Base-by-base conservation (phyloP, 35 echinoderm and acorn worm genomes). In the Anneissia japonica region DNA sequence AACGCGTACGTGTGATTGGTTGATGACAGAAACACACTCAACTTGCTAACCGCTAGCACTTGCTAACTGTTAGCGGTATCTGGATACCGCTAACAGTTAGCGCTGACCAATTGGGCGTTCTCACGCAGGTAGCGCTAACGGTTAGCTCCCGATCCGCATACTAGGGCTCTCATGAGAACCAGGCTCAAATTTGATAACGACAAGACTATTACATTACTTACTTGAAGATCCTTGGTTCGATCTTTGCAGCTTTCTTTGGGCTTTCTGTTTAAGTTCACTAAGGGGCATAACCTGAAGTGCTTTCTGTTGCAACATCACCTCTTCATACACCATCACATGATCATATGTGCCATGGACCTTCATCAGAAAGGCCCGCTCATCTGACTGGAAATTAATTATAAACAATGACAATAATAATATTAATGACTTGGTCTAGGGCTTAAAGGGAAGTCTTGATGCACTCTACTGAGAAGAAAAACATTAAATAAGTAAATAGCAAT, bases 291-390 rank as follows among this genome's bases (percentile, higher is more conserved):
- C 77, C 38, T 85, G 51, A 39, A 86, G 82, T 9, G 96, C 96
- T 56, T 99, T 94, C 83, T 99, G 96, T 77, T 99, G 96, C 0
- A 99, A 86, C 10, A 64, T 32, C 0, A 75, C 73, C 12, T 99
- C 96, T 76, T 99, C 96, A 76, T 99, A 99, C 0, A 91, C 39
- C 23, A 93, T 72, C 36, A 99, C 91, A 87, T 94, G 91, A 74
- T 93, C 89, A 39, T 89, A 73, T 35, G 88, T 91, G 56, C 81
- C 89, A 7, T 38, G 72, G 26, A 99, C 14, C 79, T 86, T 93
- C 83, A 86, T 87, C 77, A 85, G 80, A 56, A 99, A 99, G 13
- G 32, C 80, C 28, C 79, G 46, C 38, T 97, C 95, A 28, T 75
- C 82, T 36, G 88, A 81, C 95, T 97, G 75, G 17, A 81, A 81